Base-by-base conservation (phyloP, 2,888 invertebrate genomes). In the Urechis unicinctus region DNA sequence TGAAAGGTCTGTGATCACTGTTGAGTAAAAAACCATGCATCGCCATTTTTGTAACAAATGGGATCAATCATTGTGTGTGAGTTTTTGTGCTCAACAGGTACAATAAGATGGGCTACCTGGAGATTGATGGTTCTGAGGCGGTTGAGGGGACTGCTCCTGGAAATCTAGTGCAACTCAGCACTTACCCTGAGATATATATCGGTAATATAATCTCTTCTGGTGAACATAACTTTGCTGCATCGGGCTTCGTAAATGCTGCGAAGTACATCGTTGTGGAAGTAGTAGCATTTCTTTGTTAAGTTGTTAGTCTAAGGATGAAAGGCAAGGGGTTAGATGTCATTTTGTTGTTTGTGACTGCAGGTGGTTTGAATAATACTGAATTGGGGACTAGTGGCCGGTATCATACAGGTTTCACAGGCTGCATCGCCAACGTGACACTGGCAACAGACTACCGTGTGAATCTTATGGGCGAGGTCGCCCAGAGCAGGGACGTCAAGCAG, bases 61-160 rank as follows among this genome's bases (percentile, higher is more conserved):
- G n/a, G n/a, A n/a, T n/a, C n/a, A n/a, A 44, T 42, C 6, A 52
- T 17, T 25, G 26, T 44, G n/a, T 22, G 25, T 25, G 21, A 24
- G 4, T n/a, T 52, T 57, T 5, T 43, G 28, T 29, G n/a, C 6
- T 46, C 53, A 49, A 4, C 47, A 64, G 64, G 47, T 51, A 55
- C 42, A 54, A 56, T 25, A 46, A 42, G 30, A 50, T 89, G 64
- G 91, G 91, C 6, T 86, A 88, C 28, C 79, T 95, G 52, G 87
- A 89, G 68, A 88, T 95, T n/a, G 94, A 95, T 78, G 89, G 89
- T 47, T 85, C 88, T 52, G 87, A 88, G 52, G 86, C 88, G 3
- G 83, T 87, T 28, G 87, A 88, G 1, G 86, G 87, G 50, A 85
- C 87, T 66, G 88, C 92, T 13, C 91, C 91, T 0, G 93, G 93